Evolutionary conservation across 2,888 invertebrate species (phyloP).

Genomic region (Argyresthia goedartella): DNA sequence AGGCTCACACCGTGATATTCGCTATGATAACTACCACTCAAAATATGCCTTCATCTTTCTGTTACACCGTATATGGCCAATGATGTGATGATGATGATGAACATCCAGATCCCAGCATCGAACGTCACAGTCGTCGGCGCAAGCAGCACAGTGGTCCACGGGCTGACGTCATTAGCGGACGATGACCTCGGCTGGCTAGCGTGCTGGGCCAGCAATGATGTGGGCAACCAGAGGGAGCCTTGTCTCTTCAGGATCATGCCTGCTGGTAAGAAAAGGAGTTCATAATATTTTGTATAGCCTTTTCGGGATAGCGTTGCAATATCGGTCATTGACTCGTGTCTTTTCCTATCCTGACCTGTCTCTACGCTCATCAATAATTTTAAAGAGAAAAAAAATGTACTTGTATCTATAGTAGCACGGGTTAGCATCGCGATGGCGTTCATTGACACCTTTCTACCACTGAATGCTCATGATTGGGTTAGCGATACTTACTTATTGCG

Average conservation of each 20-base stretch:
- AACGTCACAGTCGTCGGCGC: conserved; percentile 63
- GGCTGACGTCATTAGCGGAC: conserved; percentile 61
- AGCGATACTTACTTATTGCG: too few relatives aligned
- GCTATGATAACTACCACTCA: too few relatives aligned
- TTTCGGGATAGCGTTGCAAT: neutral
- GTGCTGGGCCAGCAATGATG: conserved; percentile 89
- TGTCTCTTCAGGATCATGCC: conserved; percentile 86
- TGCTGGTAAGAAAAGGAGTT: conserved; percentile 75
- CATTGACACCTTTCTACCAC: too few relatives aligned
- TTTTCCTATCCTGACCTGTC: neutral
- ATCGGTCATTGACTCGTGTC: neutral
- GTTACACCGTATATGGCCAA: too few relatives aligned
- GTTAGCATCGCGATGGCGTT: too few relatives aligned
- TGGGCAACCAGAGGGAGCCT: conserved; percentile 84
- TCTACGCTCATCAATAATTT: neutral
- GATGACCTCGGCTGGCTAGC: conserved; percentile 85
- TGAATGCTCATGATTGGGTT: too few relatives aligned
- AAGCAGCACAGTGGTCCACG: conserved; percentile 72
- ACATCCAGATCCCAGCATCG: conserved; percentile 61
- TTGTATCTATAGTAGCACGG: too few relatives aligned
- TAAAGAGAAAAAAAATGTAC: too few relatives aligned
- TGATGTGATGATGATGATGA: too few relatives aligned
- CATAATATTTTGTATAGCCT: neutral
- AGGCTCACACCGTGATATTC: too few relatives aligned
- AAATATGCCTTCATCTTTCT: too few relatives aligned